These are phyloP conservation scores for Myotis myotis DNA, from an alignment of 2,797 vertebrate genomes.

Conservation along the genomic window DNA sequence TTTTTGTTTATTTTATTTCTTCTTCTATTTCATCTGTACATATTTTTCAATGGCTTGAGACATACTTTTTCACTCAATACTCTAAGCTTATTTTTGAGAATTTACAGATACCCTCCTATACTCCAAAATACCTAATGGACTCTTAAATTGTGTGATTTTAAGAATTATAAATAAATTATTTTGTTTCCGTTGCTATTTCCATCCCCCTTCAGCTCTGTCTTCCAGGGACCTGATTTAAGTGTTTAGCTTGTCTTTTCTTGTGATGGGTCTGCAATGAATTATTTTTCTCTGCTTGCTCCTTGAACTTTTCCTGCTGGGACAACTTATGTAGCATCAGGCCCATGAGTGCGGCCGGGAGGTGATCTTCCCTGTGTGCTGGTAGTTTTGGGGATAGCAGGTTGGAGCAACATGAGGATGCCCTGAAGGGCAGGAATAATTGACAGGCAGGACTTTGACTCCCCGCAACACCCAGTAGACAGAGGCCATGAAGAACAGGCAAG, in stretches of 20 bases:
- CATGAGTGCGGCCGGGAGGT: accelerated
- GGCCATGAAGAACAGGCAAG: accelerated
- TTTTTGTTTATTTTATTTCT: neutral
- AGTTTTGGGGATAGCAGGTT: accelerated
- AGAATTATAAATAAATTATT: neutral
- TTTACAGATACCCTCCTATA: neutral
- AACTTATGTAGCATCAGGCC: too few relatives aligned
- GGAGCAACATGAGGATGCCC: neutral
- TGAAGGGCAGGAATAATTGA: accelerated
- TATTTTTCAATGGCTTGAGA: neutral
- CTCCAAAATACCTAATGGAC: neutral
- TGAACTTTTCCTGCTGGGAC: neutral
- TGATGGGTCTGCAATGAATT: accelerated
- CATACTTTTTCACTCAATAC: neutral
- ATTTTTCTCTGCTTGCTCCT: neutral
- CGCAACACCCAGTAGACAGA: neutral
- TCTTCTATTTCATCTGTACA: neutral
- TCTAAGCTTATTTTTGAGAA: neutral
- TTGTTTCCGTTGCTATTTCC: neutral
- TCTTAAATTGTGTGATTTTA: neutral
- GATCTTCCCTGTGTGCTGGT: neutral
- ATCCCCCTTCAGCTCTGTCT: neutral
- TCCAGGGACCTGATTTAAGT: neutral
- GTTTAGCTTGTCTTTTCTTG: neutral
- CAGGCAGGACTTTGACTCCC: neutral